A percentile compares a stretch with the other conserved stretches of the same genome.
Evolutionary conservation across 2,797 vertebrate genomes (phyloP).

Genomic region (Mus spretus): DNA sequence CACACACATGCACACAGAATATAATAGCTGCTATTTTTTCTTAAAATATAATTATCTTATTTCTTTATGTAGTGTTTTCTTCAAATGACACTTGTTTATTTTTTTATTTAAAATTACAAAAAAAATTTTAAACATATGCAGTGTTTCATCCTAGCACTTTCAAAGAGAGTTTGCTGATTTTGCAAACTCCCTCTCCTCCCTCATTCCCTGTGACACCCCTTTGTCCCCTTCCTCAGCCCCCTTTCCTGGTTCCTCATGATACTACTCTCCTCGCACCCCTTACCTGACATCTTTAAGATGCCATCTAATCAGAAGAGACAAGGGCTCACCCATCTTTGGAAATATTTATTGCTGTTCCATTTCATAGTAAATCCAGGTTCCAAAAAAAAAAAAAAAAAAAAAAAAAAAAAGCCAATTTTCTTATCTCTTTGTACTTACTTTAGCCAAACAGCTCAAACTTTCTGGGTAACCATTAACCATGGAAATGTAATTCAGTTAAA

Average conservation of each 20-base stretch:
- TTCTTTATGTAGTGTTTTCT: background rate
- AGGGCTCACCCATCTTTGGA: constrained; percentile 30
- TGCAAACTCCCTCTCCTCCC: background rate
- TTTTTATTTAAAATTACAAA: background rate
- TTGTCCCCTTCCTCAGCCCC: background rate
- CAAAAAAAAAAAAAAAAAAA: background rate
- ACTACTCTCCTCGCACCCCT: background rate
- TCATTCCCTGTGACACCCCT: background rate
- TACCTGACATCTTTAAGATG: background rate
- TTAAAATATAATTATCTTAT: background rate
- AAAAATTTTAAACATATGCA: background rate
- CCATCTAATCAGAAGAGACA: constrained; percentile 46
- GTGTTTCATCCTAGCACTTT: background rate
- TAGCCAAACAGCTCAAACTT: constrained; percentile 59
- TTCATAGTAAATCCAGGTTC: constrained; percentile 44
- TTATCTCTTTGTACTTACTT: constrained; percentile 15
- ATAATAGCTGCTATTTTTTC: background rate
- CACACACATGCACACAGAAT: background rate
- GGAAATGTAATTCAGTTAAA: constrained; percentile 65
- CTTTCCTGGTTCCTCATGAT: background rate
- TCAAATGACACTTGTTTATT: background rate
- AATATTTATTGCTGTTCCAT: constrained; percentile 26
- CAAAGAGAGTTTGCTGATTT: background rate
- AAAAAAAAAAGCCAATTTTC: background rate
- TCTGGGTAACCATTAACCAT: constrained; percentile 53